Evolutionary conservation across 1,140 invertebrate species (phyloP).

Genomic region (Drosophila murphyi): DNA sequence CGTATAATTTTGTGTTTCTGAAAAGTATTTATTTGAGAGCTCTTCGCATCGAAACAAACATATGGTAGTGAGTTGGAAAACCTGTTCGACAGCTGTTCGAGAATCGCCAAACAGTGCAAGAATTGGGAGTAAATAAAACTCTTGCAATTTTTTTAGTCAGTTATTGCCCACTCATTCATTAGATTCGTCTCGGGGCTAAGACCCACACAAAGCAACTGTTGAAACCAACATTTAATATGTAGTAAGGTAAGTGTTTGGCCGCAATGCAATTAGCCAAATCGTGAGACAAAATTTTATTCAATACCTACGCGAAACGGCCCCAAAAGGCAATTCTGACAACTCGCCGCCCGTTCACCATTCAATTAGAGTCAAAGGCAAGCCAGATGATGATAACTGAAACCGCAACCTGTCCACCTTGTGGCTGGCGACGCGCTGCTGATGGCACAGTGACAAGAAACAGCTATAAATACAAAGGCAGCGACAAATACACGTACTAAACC

Average conservation of each 20-base stretch:
- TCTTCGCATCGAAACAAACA: conserved; percentile 41
- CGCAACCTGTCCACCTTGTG: conserved; percentile 58
- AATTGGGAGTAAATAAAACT: conserved; percentile 47
- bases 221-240: no score
- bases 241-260: conserved; percentile 34
- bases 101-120: conserved; percentile 23
- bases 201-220: conserved; percentile 37
- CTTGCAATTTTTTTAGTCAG: conserved; percentile 40
- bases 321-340: conserved; percentile 37
- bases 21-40: background rate
- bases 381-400: conserved; percentile 36
- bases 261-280: conserved; percentile 62
- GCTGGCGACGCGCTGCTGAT: conserved; percentile 22
- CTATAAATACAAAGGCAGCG: conserved; percentile 1
- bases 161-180: conserved; percentile 68
- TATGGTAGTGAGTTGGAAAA: conserved; percentile 57
- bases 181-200: conserved; percentile 47
- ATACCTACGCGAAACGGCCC: conserved; percentile 40
- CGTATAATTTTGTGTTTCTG: background rate
- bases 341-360: conserved; percentile 15
- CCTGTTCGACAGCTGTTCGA: conserved; percentile 72
- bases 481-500: background rate
- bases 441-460: conserved; percentile 22
- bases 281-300: conserved; percentile 49
- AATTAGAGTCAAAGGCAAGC: conserved; percentile 31